A percentile compares a stretch with the other conserved stretches of the same genome.
Evolutionary conservation across 1,140 invertebrate species (phyloP).

Genomic region (Hylyphantes graminicola): DNA sequence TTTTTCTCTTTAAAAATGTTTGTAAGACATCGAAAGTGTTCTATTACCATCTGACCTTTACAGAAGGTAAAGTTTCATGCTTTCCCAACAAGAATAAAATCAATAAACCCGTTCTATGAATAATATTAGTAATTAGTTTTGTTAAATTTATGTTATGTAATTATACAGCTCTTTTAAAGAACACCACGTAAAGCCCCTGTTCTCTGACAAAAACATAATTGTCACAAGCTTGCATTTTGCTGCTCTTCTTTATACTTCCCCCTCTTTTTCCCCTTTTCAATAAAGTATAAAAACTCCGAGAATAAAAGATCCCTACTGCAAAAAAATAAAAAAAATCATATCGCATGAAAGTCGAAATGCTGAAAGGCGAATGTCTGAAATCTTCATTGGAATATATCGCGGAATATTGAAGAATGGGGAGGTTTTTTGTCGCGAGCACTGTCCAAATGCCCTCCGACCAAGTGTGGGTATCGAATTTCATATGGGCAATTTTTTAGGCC

Average conservation of each 20-base stretch:
- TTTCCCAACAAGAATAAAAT: too few relatives aligned
- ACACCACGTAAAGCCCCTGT: too few relatives aligned
- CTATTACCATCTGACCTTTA: too few relatives aligned
- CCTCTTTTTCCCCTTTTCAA: conserved; percentile 17
- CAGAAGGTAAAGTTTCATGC: too few relatives aligned
- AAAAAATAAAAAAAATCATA: conserved; percentile 23
- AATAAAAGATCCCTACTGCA: conserved; percentile 21
- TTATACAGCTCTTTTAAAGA: too few relatives aligned
- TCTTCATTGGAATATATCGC: conserved; percentile 53
- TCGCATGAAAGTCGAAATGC: conserved; percentile 28
- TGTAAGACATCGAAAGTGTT: too few relatives aligned
- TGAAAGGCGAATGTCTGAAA: conserved; percentile 47
- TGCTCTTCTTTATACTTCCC: background rate
- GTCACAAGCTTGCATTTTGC: too few relatives aligned
- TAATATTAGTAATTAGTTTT: too few relatives aligned
- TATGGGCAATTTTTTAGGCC: conserved; percentile 19
- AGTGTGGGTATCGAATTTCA: conserved; percentile 56
- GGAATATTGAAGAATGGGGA: conserved; percentile 42
- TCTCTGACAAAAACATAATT: too few relatives aligned
- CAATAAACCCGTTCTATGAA: too few relatives aligned
- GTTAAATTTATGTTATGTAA: too few relatives aligned
- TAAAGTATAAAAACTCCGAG: conserved; percentile 28
- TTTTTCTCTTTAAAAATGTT: too few relatives aligned
- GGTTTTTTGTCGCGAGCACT: conserved; percentile 32
- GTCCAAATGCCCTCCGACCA: conserved; percentile 21